Percentiles rank a stretch among this genome's conserved stretches.
Evolutionary conservation across 2,113 vertebrate genomes (phyloP).

Genomic region (Ceyx cyanopectus): DNA sequence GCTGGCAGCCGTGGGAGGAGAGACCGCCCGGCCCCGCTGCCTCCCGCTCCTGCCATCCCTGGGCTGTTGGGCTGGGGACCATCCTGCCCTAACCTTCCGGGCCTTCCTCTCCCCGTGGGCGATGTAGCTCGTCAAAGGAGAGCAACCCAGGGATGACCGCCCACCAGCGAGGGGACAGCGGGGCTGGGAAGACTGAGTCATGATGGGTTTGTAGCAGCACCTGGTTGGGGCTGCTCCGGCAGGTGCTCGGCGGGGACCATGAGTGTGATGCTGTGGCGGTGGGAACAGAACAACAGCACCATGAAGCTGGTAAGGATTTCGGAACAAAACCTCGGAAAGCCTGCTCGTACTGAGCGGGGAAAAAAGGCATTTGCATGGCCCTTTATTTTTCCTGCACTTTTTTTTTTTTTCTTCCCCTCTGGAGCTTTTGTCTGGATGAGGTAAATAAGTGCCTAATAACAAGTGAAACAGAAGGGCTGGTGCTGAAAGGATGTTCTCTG

Average conservation of each 20-base stretch:
- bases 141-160: not conserved
- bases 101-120: too few relatives aligned
- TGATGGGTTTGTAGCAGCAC: not conserved
- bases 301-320: conserved; percentile 92
- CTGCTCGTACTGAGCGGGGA: accelerated
- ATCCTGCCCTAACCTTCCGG: not conserved
- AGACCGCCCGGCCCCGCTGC: not conserved
- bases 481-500: not conserved
- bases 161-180: not conserved
- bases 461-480: not conserved
- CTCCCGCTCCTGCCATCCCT: not conserved
- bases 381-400: not conserved
- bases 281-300: conserved; percentile 89
- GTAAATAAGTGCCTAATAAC: not conserved
- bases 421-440: not conserved
- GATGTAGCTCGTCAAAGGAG: too few relatives aligned
- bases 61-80: not conserved
- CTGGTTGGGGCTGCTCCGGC: conserved; percentile 11
- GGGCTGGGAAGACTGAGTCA: not conserved
- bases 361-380: not conserved
- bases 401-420: not conserved
- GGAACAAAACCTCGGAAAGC: not conserved
- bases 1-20: conserved; percentile 32
- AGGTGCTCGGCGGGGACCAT: conserved; percentile 82
- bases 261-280: conserved; percentile 90